Evolutionary conservation across 2,113 vertebrate species (phyloP), one percentile per base, ranked within the genome.

Genomic region (Callospermophilus lateralis): DNA sequence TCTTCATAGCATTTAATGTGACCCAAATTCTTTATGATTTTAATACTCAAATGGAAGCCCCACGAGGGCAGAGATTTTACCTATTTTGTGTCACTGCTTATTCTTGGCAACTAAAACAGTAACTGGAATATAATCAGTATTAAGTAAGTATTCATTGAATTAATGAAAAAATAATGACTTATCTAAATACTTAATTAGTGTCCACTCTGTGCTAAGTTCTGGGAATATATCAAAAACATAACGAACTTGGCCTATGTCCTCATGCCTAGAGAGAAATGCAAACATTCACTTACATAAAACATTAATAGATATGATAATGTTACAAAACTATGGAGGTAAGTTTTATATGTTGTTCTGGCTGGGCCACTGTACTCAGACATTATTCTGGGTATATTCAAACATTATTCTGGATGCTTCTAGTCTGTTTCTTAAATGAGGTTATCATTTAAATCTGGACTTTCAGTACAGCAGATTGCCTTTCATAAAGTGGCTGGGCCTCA

Each of bases 1-100:
- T 78, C 77, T 63, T 45, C 30, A 26, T 51, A 74, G 5, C 28
- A 58, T 79, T 51, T 63, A 42, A 76, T 34, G 51, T 89, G 42
- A 42, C 28, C 53, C 13, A 42, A 73, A 63, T n/a, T 78, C 73
- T 93, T 97, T 84, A 51, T 70, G 53, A 42, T 79, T 80, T 91
- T 92, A 58, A 37, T 92, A 65, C 42, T 84, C 73, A 30, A 94
- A 88, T 24, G 4, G 58, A 83, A 79, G 7, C 26, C 61, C 34
- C 7, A 83, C 24, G 37, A 94, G 20, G 15, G 19, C 20, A 96
- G 65, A 87, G 10, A 76, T 79, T 89, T 74, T 68, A 28, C 68
- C 37, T 91, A 7, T 63, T 26, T 80, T 79, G 51, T 79, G 48
- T 97, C 65, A 63, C 65, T 80, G 30, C 42, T 87, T 76, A 24